These are phyloP conservation scores for Carollia perspicillata DNA, from an alignment of 2,113 vertebrate genomes.

Conservation along the genomic window DNA sequence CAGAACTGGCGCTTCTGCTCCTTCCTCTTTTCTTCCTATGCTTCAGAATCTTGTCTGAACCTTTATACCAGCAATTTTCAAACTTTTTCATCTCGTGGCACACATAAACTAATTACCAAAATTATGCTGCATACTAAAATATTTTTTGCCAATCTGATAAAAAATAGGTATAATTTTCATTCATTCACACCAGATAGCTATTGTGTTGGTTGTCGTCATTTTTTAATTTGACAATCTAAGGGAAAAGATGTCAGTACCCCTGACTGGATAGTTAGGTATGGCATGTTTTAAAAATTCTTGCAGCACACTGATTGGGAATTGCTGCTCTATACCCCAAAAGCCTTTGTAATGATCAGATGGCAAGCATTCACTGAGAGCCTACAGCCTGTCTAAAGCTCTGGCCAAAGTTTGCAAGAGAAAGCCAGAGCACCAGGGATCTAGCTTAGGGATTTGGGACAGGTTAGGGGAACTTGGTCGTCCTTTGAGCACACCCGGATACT, in stretches of 20 bases:
- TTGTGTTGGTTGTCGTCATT: background rate
- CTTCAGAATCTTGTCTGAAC: background rate
- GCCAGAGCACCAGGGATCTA: background rate
- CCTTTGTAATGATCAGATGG: background rate
- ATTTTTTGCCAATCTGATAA: background rate
- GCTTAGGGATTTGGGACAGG: background rate
- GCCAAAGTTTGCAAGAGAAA: background rate
- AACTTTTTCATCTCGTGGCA: background rate
- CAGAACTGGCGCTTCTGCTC: background rate
- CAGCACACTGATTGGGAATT: background rate
- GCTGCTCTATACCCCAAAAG: background rate
- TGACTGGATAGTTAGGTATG: background rate
- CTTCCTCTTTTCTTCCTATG: background rate
- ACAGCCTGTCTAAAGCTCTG: background rate
- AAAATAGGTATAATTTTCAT: background rate
- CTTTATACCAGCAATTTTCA: background rate
- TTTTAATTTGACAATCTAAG: background rate
- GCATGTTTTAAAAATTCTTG: background rate
- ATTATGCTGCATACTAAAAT: background rate
- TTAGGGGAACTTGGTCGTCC: background rate
- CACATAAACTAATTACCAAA: background rate
- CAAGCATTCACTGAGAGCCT: background rate
- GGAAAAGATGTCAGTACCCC: background rate
- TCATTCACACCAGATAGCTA: background rate
- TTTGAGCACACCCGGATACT: background rate